Conservation (phyloP, 2,888 invertebrate genomes). For the Tinea semifulvella region DNA sequence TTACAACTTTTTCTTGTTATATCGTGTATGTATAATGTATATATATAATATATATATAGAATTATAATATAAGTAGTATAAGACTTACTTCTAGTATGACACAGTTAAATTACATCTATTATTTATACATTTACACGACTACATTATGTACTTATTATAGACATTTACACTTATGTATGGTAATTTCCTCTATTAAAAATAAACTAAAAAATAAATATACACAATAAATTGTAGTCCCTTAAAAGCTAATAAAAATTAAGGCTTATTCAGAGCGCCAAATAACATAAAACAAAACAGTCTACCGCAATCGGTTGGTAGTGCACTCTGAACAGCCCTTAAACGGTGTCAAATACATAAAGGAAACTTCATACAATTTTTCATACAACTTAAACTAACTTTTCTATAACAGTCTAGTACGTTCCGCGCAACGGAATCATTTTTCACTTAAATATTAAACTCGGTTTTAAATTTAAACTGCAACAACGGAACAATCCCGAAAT, state of each 20-base stretch:
- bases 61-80: conserved; percentile 61
- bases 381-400: conserved; percentile 17
- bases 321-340: no score
- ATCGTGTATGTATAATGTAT: conserved; percentile 28
- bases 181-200: not conserved
- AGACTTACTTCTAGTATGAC: conserved; percentile 64
- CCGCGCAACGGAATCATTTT: conserved; percentile 60
- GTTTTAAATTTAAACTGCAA: not conserved
- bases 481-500: not conserved
- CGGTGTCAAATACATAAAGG: no score
- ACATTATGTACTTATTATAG: conserved; percentile 6
- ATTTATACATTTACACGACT: conserved; percentile 44
- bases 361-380: conserved; percentile 9
- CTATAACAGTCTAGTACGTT: conserved; percentile 63
- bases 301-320: no score
- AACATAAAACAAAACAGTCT: no score
- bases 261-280: not conserved
- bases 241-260: not conserved
- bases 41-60: conserved; percentile 51
- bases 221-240: not conserved
- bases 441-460: not conserved
- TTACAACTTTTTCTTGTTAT: conserved; percentile 35
- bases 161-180: conserved; percentile 10
- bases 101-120: conserved; percentile 61
- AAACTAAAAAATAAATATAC: not conserved